These are phyloP conservation scores for Spea hammondii DNA, from an alignment of 2,797 vertebrate species.

Conservation along the genomic window DNA sequence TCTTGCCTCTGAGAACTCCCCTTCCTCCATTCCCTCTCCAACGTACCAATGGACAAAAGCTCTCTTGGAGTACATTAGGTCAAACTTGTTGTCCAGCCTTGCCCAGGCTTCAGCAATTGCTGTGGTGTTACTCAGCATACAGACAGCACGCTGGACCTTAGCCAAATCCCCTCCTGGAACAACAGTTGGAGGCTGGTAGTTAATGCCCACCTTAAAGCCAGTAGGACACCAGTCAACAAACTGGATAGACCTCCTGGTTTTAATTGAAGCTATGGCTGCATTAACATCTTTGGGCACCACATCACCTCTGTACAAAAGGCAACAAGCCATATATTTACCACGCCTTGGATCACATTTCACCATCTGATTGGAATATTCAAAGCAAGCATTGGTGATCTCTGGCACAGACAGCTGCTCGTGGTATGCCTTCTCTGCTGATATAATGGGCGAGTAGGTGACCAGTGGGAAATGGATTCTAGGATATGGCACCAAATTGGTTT, in stretches of 20 bases:
- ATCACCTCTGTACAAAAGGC: constrained; percentile 83
- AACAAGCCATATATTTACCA: constrained; percentile 93
- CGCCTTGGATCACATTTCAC: constrained; percentile 89
- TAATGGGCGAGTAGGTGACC: constrained; percentile 85
- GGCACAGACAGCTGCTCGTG: constrained; percentile 88
- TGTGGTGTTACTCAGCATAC: constrained; percentile 81
- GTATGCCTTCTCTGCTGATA: constrained; percentile 87
- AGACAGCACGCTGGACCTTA: constrained; percentile 80
- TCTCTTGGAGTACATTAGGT: constrained; percentile 70
- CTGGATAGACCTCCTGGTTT: constrained; percentile 85
- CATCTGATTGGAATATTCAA: constrained; percentile 89
- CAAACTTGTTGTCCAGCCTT: constrained; percentile 69
- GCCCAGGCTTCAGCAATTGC: constrained; percentile 73
- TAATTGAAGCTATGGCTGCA: constrained; percentile 81
- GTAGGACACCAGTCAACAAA: constrained; percentile 93
- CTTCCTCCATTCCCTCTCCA: constrained; percentile 71
- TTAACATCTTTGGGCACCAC: constrained; percentile 93
- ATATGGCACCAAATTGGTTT: constrained; percentile 91
- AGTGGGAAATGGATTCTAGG: constrained; percentile 91
- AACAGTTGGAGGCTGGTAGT: constrained; percentile 78
- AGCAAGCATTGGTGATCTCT: constrained; percentile 88
- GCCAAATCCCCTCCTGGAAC: constrained; percentile 80
- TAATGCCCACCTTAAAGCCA: constrained; percentile 84
- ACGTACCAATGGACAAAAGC: constrained; percentile 73
- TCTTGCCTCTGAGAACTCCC: constrained; percentile 70